Evolutionary conservation across 2,888 invertebrate genomes (phyloP).

Genomic region (Fragum sueziense): DNA sequence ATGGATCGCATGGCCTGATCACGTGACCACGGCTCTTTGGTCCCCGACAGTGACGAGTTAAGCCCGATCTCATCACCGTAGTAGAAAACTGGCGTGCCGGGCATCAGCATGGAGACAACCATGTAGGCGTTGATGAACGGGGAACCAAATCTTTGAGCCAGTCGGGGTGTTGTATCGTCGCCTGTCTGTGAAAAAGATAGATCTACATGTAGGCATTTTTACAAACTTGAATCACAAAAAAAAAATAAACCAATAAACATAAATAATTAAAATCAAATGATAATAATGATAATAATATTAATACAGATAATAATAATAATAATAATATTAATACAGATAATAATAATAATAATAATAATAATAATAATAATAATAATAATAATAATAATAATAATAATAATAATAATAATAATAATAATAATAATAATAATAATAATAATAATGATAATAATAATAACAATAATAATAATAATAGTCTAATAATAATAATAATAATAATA

Average conservation of each 20-base stretch:
- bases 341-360: slow-evolving; percentile 4
- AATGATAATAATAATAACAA: background rate
- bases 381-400: slow-evolving; percentile 1
- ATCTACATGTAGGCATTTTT: too few species aligned
- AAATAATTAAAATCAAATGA: too few species aligned
- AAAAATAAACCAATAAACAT: too few species aligned
- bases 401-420: background rate
- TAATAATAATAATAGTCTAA: background rate
- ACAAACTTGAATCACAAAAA: too few species aligned
- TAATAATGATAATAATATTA: background rate
- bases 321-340: background rate
- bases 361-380: background rate
- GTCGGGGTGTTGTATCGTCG: slow-evolving; percentile 63
- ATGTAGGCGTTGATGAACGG: slow-evolving; percentile 85
- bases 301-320: background rate
- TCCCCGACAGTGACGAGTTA: slow-evolving; percentile 71
- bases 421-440: background rate
- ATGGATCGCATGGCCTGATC: slow-evolving; percentile 69
- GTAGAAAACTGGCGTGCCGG: slow-evolving; percentile 93
- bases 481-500: background rate
- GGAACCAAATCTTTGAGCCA: slow-evolving; percentile 63
- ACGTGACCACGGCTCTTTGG: slow-evolving; percentile 32
- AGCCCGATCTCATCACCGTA: slow-evolving; percentile 95
- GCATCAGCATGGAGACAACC: slow-evolving; percentile 90
- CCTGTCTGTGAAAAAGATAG: slow-evolving; percentile 71